A percentile compares a stretch with the other conserved stretches of the same genome.
phyloP scores from a whole-genome alignment of 2,797 vertebrate species.

The Pseudochromis fuscus region DNA sequence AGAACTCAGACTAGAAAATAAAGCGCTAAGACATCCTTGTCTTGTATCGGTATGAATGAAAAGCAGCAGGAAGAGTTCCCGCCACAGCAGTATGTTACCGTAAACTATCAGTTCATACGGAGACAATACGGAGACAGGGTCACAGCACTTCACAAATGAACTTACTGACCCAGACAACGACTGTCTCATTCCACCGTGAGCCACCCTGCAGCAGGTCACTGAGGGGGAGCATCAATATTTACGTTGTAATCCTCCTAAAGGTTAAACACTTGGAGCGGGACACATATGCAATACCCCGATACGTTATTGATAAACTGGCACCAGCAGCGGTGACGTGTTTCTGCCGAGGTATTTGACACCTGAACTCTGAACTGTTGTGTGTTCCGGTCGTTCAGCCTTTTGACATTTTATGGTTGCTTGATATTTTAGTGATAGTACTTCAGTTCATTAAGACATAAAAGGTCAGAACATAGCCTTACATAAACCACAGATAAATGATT shows the following conservation, averaged over 20 bases:
- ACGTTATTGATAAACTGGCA: conserved; percentile 18
- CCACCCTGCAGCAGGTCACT: conserved; percentile 20
- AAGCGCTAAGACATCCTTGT: conserved; percentile 24
- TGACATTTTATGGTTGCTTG: conserved; percentile 49
- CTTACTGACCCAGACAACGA: conserved; percentile 41
- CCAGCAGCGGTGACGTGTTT: not conserved
- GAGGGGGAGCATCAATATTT: conserved; percentile 46
- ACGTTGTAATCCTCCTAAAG: conserved; percentile 42
- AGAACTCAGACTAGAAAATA: conserved; percentile 28
- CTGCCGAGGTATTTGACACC: conserved; percentile 23
- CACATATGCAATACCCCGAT: conserved; percentile 22
- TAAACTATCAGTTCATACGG: not conserved
- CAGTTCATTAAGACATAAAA: conserved; percentile 35
- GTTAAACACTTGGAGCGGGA: conserved; percentile 25
- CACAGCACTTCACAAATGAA: no score
- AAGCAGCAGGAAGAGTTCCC: conserved; percentile 1
- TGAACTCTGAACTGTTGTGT: conserved; percentile 37
- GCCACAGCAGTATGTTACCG: not conserved
- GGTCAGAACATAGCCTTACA: not conserved
- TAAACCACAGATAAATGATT: not conserved
- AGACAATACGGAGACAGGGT: no score
- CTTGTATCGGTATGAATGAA: no score
- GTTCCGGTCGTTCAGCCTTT: conserved; percentile 22
- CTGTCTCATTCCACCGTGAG: conserved; percentile 17
- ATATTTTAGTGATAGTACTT: conserved; percentile 40